Evolutionary conservation across 2,888 invertebrate species (phyloP).

Genomic region (Stratiomys singularior): DNA sequence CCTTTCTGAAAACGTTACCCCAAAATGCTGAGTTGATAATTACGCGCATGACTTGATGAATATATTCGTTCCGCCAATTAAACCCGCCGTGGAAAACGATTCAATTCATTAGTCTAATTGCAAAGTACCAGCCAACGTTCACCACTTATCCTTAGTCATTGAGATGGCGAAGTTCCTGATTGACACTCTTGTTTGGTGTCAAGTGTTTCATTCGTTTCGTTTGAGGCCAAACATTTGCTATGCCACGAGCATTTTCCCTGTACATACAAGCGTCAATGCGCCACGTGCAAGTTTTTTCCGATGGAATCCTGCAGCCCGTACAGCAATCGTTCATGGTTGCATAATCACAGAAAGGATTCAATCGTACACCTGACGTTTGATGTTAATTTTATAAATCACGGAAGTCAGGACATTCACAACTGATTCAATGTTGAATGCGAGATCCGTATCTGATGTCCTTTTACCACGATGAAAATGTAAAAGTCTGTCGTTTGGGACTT

Average conservation of each 20-base stretch:
- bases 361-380: conserved; percentile 21
- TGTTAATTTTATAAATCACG: neutral
- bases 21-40: neutral
- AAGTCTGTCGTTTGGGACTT: neutral
- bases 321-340: conserved; percentile 21
- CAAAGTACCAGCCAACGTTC: conserved; percentile 3
- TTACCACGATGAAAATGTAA: neutral
- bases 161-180: conserved; percentile 28
- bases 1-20: too few relatives aligned
- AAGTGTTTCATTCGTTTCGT: conserved; percentile 23
- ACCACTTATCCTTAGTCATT: neutral
- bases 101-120: conserved; percentile 37
- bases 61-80: conserved; percentile 22
- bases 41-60: conserved; percentile 4
- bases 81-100: neutral
- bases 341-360: conserved; percentile 21
- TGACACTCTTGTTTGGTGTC: conserved; percentile 45
- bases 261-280: neutral
- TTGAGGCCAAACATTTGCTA: conserved; percentile 31
- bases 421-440: neutral
- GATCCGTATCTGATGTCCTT: neutral
- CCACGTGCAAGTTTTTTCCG: conserved; percentile 32
- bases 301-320: neutral
- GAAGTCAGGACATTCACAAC: neutral
- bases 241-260: neutral